Base-by-base conservation (phyloP, 2,888 invertebrate species). In the Blera fallax region DNA sequence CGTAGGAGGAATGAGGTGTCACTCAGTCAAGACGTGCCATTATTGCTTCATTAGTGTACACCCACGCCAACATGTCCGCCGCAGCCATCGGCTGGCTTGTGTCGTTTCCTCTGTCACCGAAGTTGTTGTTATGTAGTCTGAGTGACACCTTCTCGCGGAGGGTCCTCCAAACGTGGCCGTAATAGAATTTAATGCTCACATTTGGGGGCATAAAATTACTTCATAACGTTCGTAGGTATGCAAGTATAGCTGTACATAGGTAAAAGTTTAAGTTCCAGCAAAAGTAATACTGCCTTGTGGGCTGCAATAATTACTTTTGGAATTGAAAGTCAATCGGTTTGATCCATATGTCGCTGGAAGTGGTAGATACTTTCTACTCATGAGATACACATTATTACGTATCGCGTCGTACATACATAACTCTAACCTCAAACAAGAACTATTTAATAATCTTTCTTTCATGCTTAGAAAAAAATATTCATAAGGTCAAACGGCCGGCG, bases 31-130 rank as follows among this genome's bases (percentile, higher is more conserved):
- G 70, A 90, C 88, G 90, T 89, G 89, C 89, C 89, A 91, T 90
- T 91, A 91, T 91, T 89, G 91, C 91, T 91, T 91, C 91, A 91
- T 91, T 91, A 91, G 89, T 90, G 88, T 88, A 88, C 85, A 72
- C 87, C 87, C 80, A 84, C 84, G 80, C 69, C 34, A 69, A 32
- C 34, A 52, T 80, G 67, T 80, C 64, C 27, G 27, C 40, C 45
- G 52, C n/a, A 40, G 16, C n/a, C n/a, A 29, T 29, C 11, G 34
- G 6, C 65, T 79, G 58, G 11, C 24, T 60, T 45, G 18, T 52
- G 43, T 50, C 40, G 54, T 62, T 32, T 24, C 29, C 21, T 62
- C 32, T 82, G 77, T 65, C 82, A 76, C 40, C 32, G 29, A 56
- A 48, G 50, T 50, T 50, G 60, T 34, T 45, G 24, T 48, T 40